These are phyloP conservation scores for Phenganax subtilis DNA, from an alignment of 92 coral and sea anemone species.

Conservation along the genomic window DNA sequence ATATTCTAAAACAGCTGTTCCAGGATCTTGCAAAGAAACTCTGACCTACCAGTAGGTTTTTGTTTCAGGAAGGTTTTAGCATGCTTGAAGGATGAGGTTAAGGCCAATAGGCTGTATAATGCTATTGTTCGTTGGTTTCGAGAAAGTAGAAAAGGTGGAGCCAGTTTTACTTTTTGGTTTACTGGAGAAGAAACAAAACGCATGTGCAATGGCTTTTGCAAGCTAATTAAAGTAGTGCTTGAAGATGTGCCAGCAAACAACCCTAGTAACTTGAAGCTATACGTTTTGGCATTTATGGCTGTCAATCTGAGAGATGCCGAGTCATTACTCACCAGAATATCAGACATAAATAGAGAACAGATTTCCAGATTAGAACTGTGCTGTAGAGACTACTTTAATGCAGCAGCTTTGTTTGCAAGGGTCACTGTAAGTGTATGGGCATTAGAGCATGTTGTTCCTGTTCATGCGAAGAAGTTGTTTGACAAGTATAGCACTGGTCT, in stretches of 20 bases:
- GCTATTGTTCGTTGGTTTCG: background rate
- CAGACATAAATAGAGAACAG: background rate
- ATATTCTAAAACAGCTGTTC: conserved; percentile 5
- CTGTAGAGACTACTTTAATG: conserved; percentile 2
- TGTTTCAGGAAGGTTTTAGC: background rate
- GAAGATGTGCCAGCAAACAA: background rate
- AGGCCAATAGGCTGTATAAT: conserved; percentile 15
- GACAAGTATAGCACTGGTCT: conserved; percentile 5
- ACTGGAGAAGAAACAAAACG: conserved; percentile 4
- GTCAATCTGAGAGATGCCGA: conserved; percentile 1
- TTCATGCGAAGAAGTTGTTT: conserved; percentile 12
- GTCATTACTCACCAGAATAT: background rate
- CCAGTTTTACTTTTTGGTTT: background rate
- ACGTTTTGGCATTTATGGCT: conserved; percentile 1
- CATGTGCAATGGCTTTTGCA: conserved; percentile 4
- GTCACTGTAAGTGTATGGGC: conserved; percentile 19
- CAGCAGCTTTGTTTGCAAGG: conserved; percentile 16
- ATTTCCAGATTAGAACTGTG: background rate
- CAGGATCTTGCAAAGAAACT: background rate
- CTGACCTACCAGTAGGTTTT: background rate
- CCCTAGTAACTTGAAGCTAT: background rate
- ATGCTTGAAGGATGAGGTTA: conserved; percentile 12
- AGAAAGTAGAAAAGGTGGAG: conserved; percentile 6
- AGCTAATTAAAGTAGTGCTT: conserved; percentile 10
- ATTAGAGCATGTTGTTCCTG: conserved; percentile 7